A percentile compares a stretch with the other conserved stretches of the same genome.
These are phyloP conservation scores for Eulemur rubriventer DNA, from an alignment of 2,797 vertebrate species.

Conservation along the genomic window DNA sequence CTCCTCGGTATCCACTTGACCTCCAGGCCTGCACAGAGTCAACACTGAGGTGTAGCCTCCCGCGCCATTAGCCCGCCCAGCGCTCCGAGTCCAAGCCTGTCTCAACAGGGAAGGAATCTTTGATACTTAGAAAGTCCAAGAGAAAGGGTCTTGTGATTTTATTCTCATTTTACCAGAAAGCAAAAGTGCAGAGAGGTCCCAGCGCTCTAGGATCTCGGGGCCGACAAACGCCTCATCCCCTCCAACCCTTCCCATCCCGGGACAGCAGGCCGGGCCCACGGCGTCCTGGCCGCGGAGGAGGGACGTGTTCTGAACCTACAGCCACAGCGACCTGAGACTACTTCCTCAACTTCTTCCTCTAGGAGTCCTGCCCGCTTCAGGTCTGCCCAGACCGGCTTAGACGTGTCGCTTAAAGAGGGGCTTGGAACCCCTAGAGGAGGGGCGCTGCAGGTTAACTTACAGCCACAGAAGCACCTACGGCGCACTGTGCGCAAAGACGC, in stretches of 20 bases:
- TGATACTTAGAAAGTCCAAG: background rate
- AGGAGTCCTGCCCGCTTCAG: background rate
- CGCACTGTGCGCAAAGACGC: accelerated
- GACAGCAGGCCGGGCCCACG: background rate
- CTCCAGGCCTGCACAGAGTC: background rate
- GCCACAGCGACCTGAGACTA: background rate
- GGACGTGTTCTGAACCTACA: background rate
- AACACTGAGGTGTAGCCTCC: background rate
- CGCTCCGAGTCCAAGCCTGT: accelerated
- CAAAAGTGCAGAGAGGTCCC: background rate
- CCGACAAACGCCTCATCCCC: accelerated
- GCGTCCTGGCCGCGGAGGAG: accelerated
- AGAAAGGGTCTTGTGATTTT: background rate
- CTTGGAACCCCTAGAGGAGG: background rate
- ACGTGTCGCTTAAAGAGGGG: background rate
- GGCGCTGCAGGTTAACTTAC: background rate
- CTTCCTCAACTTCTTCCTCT: background rate
- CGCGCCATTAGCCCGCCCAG: accelerated
- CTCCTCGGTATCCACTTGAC: background rate
- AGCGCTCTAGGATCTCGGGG: accelerated
- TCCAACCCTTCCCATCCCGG: accelerated
- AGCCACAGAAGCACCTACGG: background rate
- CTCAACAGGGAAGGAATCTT: background rate
- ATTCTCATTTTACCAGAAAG: background rate
- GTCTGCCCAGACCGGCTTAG: background rate